phyloP scores from a whole-genome alignment of 2,113 vertebrate species.

The Halcyon senegalensis region DNA sequence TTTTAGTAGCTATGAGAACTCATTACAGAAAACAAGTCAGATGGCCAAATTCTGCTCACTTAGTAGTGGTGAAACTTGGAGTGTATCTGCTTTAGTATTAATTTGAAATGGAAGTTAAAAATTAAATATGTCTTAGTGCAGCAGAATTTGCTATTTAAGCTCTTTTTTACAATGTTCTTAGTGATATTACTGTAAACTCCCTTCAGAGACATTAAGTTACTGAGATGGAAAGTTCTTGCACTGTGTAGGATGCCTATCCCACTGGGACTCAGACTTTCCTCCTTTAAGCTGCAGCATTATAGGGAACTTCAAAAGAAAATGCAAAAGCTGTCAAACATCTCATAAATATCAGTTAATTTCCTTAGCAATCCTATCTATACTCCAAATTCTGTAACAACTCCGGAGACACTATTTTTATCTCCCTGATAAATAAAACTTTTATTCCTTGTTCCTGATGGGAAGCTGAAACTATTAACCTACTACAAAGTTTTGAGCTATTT shows the following conservation, averaged over 20 bases:
- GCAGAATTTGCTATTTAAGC: background rate
- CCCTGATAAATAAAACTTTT: background rate
- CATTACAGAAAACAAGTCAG: background rate
- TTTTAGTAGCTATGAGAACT: background rate
- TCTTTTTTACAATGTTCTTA: background rate
- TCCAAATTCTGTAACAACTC: background rate
- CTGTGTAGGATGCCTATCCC: background rate
- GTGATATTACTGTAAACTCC: background rate
- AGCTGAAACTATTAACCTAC: background rate
- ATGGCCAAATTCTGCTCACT: background rate
- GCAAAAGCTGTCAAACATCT: background rate
- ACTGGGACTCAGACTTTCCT: background rate
- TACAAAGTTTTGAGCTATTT: background rate
- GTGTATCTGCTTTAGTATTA: background rate
- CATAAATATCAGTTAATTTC: background rate
- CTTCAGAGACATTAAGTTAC: background rate
- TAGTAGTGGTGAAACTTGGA: background rate
- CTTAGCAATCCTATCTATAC: background rate
- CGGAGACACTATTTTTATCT: background rate
- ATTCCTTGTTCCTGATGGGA: background rate
- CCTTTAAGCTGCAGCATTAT: background rate
- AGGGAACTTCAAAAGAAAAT: background rate
- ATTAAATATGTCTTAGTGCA: background rate
- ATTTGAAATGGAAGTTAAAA: background rate
- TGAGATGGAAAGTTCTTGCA: background rate